Evolutionary conservation across 2,888 invertebrate genomes (phyloP).

Genomic region (Fragum fragum): DNA sequence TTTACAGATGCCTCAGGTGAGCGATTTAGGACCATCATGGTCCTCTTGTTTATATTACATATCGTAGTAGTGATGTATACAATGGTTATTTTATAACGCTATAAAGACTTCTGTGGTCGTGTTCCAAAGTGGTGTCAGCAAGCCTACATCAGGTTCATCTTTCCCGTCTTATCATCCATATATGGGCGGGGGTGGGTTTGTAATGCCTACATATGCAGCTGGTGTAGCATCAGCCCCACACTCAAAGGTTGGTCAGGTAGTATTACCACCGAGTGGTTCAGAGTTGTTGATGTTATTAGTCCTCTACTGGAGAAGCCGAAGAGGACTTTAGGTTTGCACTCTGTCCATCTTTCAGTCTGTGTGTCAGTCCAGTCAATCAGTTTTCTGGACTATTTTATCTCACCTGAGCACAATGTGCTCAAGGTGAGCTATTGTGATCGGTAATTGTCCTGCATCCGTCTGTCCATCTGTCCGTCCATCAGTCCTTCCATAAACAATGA

Average conservation of each 20-base stretch:
- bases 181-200: slow-evolving; percentile 39
- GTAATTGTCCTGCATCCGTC: too few species aligned
- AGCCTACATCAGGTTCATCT: background rate
- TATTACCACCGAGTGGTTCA: background rate
- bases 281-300: background rate
- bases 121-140: slow-evolving; percentile 4
- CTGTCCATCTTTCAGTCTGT: too few species aligned
- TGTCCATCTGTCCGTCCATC: too few species aligned
- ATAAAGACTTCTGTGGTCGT: background rate
- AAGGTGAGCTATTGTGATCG: too few species aligned
- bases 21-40: background rate
- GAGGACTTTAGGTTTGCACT: too few species aligned
- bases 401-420: too few species aligned
- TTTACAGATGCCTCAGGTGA: too few species aligned
- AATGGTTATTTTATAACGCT: slow-evolving; percentile 4
- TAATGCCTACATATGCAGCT: slow-evolving; percentile 33
- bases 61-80: background rate
- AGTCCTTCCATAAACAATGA: too few species aligned
- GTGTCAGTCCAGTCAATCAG: too few species aligned
- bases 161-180: background rate
- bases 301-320: too few species aligned
- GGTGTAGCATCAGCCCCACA: slow-evolving; percentile 56
- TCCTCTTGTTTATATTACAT: background rate
- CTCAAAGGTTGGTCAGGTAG: slow-evolving; percentile 39
- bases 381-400: too few species aligned